Percentiles rank a stretch among this genome's conserved stretches.
These are phyloP conservation scores for Eidolon dupreanum DNA, from an alignment of 2,797 vertebrate species.

Conservation along the genomic window DNA sequence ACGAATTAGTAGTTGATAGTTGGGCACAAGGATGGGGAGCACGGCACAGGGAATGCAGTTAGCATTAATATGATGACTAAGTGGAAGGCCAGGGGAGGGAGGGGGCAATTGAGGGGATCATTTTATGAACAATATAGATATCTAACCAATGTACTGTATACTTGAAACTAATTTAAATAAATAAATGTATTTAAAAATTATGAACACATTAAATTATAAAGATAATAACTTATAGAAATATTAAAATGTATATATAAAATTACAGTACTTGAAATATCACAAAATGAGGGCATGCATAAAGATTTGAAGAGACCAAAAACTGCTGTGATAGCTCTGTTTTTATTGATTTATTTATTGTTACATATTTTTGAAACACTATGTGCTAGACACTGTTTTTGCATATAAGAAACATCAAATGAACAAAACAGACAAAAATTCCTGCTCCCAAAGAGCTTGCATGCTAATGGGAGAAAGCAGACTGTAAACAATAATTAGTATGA, in stretches of 20 bases:
- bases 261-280: not conserved
- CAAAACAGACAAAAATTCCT: not conserved
- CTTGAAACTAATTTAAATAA: no score
- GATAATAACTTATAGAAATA: not conserved
- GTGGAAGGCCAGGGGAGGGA: no score
- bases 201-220: not conserved
- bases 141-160: no score
- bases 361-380: not conserved
- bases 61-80: no score
- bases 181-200: no score
- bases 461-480: not conserved
- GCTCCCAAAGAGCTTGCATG: no score
- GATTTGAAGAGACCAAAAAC: not conserved
- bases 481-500: no score
- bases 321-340: not conserved
- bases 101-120: no score
- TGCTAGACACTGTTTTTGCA: not conserved
- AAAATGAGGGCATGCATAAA: not conserved
- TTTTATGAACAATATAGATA: no score
- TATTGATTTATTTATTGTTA: not conserved
- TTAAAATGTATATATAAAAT: not conserved
- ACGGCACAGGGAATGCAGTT: no score
- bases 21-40: no score
- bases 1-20: no score
- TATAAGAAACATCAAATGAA: not conserved